Evolutionary conservation across 2,888 invertebrate genomes (phyloP).

Genomic region (Zaprionus bogoriensis): DNA sequence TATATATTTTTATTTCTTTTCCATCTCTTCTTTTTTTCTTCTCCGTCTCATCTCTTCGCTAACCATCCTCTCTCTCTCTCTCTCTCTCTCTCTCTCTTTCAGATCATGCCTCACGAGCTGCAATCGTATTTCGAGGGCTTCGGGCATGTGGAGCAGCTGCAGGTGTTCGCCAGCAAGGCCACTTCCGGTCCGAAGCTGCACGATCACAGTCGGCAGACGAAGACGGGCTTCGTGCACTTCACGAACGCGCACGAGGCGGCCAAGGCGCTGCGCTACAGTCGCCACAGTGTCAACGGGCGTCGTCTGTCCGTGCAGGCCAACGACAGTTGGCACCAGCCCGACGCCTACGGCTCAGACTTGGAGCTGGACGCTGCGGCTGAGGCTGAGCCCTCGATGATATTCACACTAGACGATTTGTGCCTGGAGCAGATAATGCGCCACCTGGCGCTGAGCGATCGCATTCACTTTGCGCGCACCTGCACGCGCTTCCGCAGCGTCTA

Average conservation of each 20-base stretch:
- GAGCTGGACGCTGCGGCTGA: neutral
- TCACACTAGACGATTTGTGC: conserved; percentile 31
- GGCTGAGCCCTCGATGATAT: neutral
- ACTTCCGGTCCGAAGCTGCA: neutral
- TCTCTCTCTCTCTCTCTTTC: neutral
- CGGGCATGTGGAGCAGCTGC: conserved; percentile 14
- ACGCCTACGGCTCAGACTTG: conserved; percentile 11
- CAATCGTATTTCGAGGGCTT: conserved; percentile 28
- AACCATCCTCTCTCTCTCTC: neutral
- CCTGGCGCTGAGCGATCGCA: conserved; percentile 27
- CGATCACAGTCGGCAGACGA: neutral
- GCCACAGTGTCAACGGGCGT: conserved; percentile 13
- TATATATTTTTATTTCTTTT: too few species aligned
- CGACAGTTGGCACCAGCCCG: conserved; percentile 41
- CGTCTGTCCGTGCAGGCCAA: conserved; percentile 21
- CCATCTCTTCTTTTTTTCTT: too few species aligned
- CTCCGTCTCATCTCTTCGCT: too few species aligned
- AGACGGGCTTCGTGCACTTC: conserved; percentile 27
- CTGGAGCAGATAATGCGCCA: conserved; percentile 26
- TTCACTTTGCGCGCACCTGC: conserved; percentile 38
- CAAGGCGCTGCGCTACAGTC: conserved; percentile 13
- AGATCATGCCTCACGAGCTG: conserved; percentile 21
- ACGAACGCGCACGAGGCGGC: conserved; percentile 25
- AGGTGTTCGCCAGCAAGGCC: conserved; percentile 11
- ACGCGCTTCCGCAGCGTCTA: conserved; percentile 24